phyloP scores from a whole-genome alignment of 2,797 vertebrate genomes.

The Macropodus opercularis region DNA sequence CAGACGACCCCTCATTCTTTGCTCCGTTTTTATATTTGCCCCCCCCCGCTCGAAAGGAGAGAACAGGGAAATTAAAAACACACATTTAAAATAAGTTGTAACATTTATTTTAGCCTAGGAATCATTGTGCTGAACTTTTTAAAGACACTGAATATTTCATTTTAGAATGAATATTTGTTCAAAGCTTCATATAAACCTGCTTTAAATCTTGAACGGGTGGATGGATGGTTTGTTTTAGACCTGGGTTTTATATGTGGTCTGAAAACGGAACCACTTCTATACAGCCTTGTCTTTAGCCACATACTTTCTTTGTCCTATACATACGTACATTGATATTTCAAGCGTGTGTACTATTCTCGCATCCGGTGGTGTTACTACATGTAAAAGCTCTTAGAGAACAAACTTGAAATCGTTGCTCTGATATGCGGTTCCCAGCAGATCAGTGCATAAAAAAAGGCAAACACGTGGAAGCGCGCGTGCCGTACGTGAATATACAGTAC shows the following conservation, averaged over 20 bases:
- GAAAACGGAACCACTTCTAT: slow-evolving; percentile 44
- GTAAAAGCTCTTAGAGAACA: slow-evolving; percentile 28
- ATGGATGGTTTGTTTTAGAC: slow-evolving; percentile 43
- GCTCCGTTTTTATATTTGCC: slow-evolving; percentile 36
- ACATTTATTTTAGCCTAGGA: slow-evolving; percentile 7
- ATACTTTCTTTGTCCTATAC: slow-evolving; percentile 29
- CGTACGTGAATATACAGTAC: slow-evolving; percentile 35
- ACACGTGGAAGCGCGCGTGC: slow-evolving; percentile 31
- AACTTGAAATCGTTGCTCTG: slow-evolving; percentile 20
- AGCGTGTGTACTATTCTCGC: slow-evolving; percentile 11
- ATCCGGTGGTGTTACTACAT: slow-evolving; percentile 35
- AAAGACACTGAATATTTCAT: slow-evolving; percentile 28
- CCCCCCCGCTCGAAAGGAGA: slow-evolving; percentile 18
- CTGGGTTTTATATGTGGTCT: slow-evolving; percentile 38
- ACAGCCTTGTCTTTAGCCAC: slow-evolving; percentile 16
- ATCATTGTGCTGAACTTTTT: slow-evolving; percentile 11
- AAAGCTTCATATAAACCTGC: slow-evolving; percentile 16
- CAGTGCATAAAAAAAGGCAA: slow-evolving; percentile 16
- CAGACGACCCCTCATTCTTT: slow-evolving; percentile 48
- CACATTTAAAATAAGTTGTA: background rate
- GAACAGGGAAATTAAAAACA: slow-evolving; percentile 1
- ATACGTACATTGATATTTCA: slow-evolving; percentile 41
- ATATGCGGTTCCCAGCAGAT: slow-evolving; percentile 12
- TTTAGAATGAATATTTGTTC: slow-evolving; percentile 35
- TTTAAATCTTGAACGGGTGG: slow-evolving; percentile 31